Conservation (phyloP, 2,888 invertebrate species). For the Seira musarum region DNA sequence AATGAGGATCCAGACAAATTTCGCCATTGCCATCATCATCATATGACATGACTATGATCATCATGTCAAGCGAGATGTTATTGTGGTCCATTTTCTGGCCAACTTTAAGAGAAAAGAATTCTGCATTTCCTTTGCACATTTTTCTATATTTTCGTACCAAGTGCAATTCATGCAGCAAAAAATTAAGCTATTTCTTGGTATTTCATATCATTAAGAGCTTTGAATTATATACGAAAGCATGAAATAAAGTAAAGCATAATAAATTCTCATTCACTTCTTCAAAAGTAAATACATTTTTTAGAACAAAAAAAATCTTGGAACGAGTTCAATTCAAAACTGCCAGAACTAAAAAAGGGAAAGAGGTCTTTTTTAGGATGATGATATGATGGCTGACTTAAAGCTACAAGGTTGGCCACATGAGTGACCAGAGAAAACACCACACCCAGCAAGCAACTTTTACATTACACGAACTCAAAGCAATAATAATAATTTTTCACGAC, state of each 20-base stretch:
- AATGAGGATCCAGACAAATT: neutral
- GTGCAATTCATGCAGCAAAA: neutral
- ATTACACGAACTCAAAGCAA: neutral
- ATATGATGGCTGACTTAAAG: neutral
- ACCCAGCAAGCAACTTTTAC: constrained; percentile 54
- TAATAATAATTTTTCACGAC: constrained; percentile 64
- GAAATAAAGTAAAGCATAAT: constrained; percentile 14
- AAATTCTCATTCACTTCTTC: constrained; percentile 14
- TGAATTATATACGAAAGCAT: neutral
- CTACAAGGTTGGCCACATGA: constrained; percentile 66
- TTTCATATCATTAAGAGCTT: constrained; percentile 7
- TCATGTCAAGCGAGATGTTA: constrained; percentile 60
- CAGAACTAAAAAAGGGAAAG: constrained; percentile 13
- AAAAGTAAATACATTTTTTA: no score
- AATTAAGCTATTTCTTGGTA: neutral
- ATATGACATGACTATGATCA: constrained; percentile 35
- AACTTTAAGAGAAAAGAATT: constrained; percentile 32
- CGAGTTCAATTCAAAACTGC: constrained; percentile 62
- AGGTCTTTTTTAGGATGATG: constrained; percentile 38
- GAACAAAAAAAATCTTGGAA: constrained; percentile 38
- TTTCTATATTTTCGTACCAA: no score
- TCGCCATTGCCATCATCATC: neutral
- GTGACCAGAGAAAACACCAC: constrained; percentile 69
- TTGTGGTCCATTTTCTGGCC: constrained; percentile 60
- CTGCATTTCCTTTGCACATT: neutral